Evolutionary conservation across 2,888 invertebrate species (phyloP), one percentile per base, ranked within the genome.

Genomic region (Linnaemya tessellans): DNA sequence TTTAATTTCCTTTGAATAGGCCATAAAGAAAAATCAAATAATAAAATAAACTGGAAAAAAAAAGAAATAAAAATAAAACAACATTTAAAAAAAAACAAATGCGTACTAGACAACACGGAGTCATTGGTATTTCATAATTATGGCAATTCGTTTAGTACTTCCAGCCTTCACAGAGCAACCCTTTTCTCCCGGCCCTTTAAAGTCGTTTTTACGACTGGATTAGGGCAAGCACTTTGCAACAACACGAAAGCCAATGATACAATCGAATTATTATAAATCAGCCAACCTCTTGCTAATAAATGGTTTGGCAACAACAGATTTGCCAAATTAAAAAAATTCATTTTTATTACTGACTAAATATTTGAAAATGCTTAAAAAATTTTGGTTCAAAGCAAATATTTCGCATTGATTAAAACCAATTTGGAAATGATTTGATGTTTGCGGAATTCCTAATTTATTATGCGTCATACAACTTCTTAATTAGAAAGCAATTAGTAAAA

Each of bases 71-170:
- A 84, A 80, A 49, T 54, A 70, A 64, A 18, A 79, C 54, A 68
- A 65, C 18, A 46, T 77, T 67, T 70, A 22, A 51, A 84, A 73
- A n/a, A 38, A 84, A 77, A 80, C 51, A 82, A 62, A 78, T 71
- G 77, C 71, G 65, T 51, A 71, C 58, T 64, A 85, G 85, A 85
- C 85, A 80, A 75, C 49, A 11, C 20, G 85, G 85, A 85, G 85
- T 85, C 85, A 56, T 65, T 54, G 64, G 15, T n/a, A 51, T 79
- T 75, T 60, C 46, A 80, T 56, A 41, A 67, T 71, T 73, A 11
- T 84, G 1, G 54, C 18, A n/a, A n/a, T 82, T 78, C 30, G 51
- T 54, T 74, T 70, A 25, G 49, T 62, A 43, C 49, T 15, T 56
- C 7, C 60, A 41, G 54, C n/a, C 7, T 51, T n/a, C 54, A 54